These are phyloP conservation scores for Rotaria macrura DNA, from an alignment of 2,888 invertebrate species.

Conservation along the genomic window DNA sequence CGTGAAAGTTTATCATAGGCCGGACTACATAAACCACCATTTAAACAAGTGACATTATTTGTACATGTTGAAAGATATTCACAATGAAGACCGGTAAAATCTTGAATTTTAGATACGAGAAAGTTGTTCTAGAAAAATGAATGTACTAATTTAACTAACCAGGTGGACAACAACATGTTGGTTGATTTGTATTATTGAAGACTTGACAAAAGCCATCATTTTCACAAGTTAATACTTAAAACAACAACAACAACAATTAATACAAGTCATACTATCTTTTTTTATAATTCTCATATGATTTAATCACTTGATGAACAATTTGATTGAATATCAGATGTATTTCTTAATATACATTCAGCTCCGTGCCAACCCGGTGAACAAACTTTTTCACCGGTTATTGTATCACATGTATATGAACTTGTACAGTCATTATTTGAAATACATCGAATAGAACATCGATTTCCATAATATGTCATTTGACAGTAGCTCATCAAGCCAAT, in stretches of 20 bases:
- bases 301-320: background rate
- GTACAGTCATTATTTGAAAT: slow-evolving; percentile 28
- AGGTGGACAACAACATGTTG: slow-evolving; percentile 30
- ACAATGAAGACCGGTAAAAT: background rate
- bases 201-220: background rate
- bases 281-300: background rate
- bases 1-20: background rate
- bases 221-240: background rate
- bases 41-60: slow-evolving; percentile 20
- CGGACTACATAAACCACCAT: slow-evolving; percentile 22
- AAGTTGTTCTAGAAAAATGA: background rate
- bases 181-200: slow-evolving; percentile 10
- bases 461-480: background rate
- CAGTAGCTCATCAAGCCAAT: background rate
- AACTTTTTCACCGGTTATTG: slow-evolving; percentile 25
- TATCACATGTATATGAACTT: slow-evolving; percentile 27
- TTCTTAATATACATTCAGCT: slow-evolving; percentile 16
- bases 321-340: background rate
- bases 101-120: background rate
- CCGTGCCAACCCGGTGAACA: slow-evolving; percentile 24
- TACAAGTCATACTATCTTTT: background rate
- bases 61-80: background rate
- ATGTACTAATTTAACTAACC: slow-evolving; percentile 3
- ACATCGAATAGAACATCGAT: background rate
- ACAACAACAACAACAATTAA: too few relatives aligned